Base-by-base conservation (phyloP, 2,113 vertebrate species). In the Micronycteris hirsuta region DNA sequence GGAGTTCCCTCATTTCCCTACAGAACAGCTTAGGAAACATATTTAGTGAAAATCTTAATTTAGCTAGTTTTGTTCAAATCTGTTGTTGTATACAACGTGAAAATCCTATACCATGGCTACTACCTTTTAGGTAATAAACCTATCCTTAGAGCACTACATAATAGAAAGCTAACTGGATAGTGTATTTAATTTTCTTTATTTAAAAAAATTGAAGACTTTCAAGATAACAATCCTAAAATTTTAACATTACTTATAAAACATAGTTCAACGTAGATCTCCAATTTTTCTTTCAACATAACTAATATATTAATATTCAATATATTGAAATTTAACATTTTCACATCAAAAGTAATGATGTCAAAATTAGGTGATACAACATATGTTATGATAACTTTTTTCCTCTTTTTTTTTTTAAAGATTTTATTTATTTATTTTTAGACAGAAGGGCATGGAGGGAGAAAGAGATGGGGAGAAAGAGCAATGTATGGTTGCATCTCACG, bases 201-300 rank as follows among this genome's bases (percentile, higher is more conserved):
- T 73, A 22, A 14, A 88, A 65, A 88, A 52, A 15, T 20, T 78
- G 24, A 88, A 91, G 43, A 91, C 26, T 65, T 95, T 71, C 31
- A 92, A 78, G 88, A 63, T 33, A 74, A 89, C 10, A 70, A 71
- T 58, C 5, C 4, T 65, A 67, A 73, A 41, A 85, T 77, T 58
- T 91, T 77, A 91, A 70, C 43, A 94, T 47, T 76, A 47, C 56
- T 89, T 76, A 56, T 56, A 82, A 76, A 86, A 94, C 22, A 70
- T 54, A 70, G 16, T 83, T 87, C 33, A 56, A 91, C 70, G 70
- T 68, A 73, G 9, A 95, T 93, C 89, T 96, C 67, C 78, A 86
- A 73, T 58, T 92, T 96, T 89, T 91, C 43, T 71, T 86, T 80
- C 47, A 86, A 19, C 49, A 47, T 74, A 54, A 93, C 11, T 63